These are phyloP conservation scores for Hyperoplus lanceolatus DNA, from an alignment of 2,797 vertebrate genomes.

Conservation along the genomic window DNA sequence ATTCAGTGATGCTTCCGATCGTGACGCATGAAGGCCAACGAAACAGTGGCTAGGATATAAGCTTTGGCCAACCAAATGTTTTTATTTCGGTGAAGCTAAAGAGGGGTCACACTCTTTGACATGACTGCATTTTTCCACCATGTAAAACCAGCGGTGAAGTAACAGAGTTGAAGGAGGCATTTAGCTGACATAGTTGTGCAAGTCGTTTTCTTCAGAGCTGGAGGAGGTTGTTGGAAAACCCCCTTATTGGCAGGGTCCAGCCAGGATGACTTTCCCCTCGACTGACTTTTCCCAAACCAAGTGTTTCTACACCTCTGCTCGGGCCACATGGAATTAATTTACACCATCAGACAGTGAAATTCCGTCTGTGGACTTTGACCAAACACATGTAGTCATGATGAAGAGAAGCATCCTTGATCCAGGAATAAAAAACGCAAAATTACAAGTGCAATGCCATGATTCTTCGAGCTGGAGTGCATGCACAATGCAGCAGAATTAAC, in stretches of 20 bases:
- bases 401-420: constrained; percentile 64
- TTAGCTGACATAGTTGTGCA: constrained; percentile 65
- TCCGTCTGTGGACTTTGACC: constrained; percentile 77
- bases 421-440: constrained; percentile 64
- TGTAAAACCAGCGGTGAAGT: constrained; percentile 67
- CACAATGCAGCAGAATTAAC: constrained; percentile 46
- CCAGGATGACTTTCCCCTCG: constrained; percentile 77
- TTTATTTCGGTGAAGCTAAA: constrained; percentile 45
- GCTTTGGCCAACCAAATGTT: constrained; percentile 43
- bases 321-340: constrained; percentile 86
- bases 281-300: constrained; percentile 81
- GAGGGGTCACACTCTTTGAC: constrained; percentile 54
- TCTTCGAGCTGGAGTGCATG: constrained; percentile 33
- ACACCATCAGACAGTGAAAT: constrained; percentile 81
- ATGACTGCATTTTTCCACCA: constrained; percentile 81
- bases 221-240: constrained; percentile 82
- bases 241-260: constrained; percentile 75
- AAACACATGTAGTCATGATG: constrained; percentile 83
- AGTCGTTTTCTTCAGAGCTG: constrained; percentile 71
- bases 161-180: constrained; percentile 60
- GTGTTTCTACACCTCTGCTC: constrained; percentile 80
- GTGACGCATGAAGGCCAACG: constrained; percentile 45
- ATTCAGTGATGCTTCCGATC: constrained; percentile 39
- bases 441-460: constrained; percentile 49
- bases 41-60: constrained; percentile 59